A percentile compares a stretch with the other conserved stretches of the same genome.
phyloP scores from a whole-genome alignment of 2,888 invertebrate species.

The Sminthurinus aureus region DNA sequence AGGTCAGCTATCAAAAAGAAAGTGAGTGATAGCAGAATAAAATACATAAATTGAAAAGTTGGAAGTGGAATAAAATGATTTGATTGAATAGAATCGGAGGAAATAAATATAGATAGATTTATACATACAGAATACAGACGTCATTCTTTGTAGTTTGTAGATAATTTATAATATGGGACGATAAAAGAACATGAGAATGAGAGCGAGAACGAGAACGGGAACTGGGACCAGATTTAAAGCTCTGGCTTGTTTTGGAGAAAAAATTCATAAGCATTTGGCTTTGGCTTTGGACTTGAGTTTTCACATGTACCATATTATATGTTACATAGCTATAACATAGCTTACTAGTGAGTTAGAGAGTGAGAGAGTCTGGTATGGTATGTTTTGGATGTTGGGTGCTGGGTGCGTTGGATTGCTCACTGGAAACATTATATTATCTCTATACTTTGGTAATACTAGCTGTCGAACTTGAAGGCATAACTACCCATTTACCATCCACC shows the following conservation, averaged over 20 bases:
- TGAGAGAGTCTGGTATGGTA: background rate
- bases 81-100: background rate
- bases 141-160: too few relatives aligned
- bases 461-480: slow-evolving; percentile 26
- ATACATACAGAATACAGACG: too few relatives aligned
- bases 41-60: background rate
- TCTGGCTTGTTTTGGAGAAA: too few relatives aligned
- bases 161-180: too few relatives aligned
- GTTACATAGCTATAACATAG: background rate
- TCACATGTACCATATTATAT: too few relatives aligned
- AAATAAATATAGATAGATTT: background rate
- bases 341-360: background rate
- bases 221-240: background rate
- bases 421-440: background rate
- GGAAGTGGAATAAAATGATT: background rate
- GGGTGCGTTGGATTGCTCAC: background rate
- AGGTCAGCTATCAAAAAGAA: background rate
- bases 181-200: too few relatives aligned
- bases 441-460: slow-evolving; percentile 25
- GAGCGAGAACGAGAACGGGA: background rate
- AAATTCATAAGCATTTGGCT: too few relatives aligned
- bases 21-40: background rate
- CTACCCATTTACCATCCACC: slow-evolving; percentile 21
- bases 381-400: background rate
- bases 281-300: too few relatives aligned